Base-by-base conservation (phyloP, 2,888 invertebrate species). In the Erannis defoliaria region DNA sequence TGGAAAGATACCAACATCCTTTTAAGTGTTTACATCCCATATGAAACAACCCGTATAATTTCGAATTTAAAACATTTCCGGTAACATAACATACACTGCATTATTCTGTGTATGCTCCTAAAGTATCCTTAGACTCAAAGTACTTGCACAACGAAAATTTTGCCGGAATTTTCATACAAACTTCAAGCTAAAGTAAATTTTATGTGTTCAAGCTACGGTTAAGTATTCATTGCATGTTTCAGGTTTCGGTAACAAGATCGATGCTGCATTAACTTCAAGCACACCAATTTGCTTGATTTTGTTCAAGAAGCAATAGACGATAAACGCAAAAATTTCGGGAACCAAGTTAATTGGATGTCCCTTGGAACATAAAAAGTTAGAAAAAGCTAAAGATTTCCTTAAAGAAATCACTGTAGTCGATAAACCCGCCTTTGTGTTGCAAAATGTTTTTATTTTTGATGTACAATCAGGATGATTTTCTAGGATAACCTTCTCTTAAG, bases 211-310 rank as follows among this genome's bases (percentile, higher is more conserved):
- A 0, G 0, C 55, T 74, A 76, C 40, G 71, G 79, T 74, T 67
- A 40, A 43, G 58, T 66, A 74, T 81, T 18, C 45, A 53, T 49
- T 59, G 54, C 14, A 12, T 8, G 12, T 14, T 2, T 29, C 26
- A 55, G 35, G 65, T 72, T 67, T 62, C 58, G 66, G 72, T 57
- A 46, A 61, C 55, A 42, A 76, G 80, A 82, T 84, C 82, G 79
- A 84, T 85, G 85, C 85, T 14, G 83, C 84, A 81, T 80, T 82
- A 72, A 78, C 77, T 75, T 78, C 77, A 77, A 84, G 82, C 73
- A 74, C 76, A 77, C 86, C 86, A 88, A 88, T 88, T 88, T 86
- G 82, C 78, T 78, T 81, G 82, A 85, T 85, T 88, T 85, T 84
- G 82, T 86, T 83, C 81, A 76, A 77, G 79, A 65, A 72, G 58